Evolutionary conservation across 2,113 vertebrate species (phyloP).

Genomic region (Zingel zingel): DNA sequence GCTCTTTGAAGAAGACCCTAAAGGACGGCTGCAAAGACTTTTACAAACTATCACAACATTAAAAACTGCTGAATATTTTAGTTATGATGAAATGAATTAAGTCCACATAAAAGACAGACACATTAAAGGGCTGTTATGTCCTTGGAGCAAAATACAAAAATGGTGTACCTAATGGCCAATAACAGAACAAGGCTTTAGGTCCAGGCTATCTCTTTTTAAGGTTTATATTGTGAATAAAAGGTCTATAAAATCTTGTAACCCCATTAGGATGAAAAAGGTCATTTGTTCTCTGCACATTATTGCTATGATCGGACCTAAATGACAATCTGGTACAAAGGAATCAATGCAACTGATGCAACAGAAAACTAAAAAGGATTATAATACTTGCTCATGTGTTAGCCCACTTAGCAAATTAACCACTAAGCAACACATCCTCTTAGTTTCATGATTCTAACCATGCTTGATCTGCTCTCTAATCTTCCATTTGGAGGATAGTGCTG

Average conservation of each 20-base stretch:
- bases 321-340: constrained; percentile 10
- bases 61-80: neutral
- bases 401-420: constrained; percentile 62
- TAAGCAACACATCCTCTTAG: constrained; percentile 54
- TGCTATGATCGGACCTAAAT: neutral
- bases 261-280: neutral
- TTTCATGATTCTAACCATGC: constrained; percentile 68
- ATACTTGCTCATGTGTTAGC: constrained; percentile 35
- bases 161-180: neutral
- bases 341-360: constrained; percentile 8
- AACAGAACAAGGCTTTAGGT: neutral
- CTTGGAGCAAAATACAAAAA: neutral
- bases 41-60: constrained; percentile 34
- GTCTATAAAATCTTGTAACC: neutral
- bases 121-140: neutral
- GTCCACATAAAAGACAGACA: neutral
- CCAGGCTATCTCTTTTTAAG: neutral
- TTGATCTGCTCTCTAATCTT: constrained; percentile 79
- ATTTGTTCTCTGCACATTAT: neutral
- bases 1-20: constrained; percentile 41
- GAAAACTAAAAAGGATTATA: constrained; percentile 39
- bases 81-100: neutral
- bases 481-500: constrained; percentile 59
- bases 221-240: constrained; percentile 4
- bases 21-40: constrained; percentile 65